phyloP scores from a whole-genome alignment of 2,888 invertebrate species.

The Drosophila histrio region DNA sequence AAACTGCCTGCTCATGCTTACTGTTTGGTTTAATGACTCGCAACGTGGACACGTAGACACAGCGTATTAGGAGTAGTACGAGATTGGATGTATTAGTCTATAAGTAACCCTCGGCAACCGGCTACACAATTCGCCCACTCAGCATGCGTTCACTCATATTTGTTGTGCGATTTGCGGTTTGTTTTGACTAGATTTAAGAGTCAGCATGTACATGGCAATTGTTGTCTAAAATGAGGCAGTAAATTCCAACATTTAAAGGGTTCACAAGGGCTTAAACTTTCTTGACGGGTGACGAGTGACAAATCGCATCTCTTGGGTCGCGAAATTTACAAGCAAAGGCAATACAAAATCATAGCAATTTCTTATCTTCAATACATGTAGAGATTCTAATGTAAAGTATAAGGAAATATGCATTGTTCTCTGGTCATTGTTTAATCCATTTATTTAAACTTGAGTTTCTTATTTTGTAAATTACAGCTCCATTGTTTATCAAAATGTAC shows the following conservation, averaged over 20 bases:
- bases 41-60: not conserved
- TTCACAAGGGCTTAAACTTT: not conserved
- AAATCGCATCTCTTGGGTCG: not conserved
- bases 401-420: not conserved
- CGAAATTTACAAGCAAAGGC: not conserved
- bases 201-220: not conserved
- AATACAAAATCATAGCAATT: not conserved
- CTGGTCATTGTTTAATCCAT: too few species aligned
- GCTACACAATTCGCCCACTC: conserved; percentile 3
- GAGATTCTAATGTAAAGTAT: not conserved
- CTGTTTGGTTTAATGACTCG: conserved; percentile 24
- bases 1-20: conserved; percentile 57
- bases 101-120: conserved; percentile 1
- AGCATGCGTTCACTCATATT: not conserved
- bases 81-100: not conserved
- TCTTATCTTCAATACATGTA: not conserved
- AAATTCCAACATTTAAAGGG: not conserved
- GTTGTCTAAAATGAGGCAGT: not conserved
- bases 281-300: too few species aligned
- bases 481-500: not conserved
- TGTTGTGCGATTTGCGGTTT: not conserved
- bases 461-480: too few species aligned
- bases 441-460: too few species aligned
- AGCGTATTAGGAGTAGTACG: not conserved
- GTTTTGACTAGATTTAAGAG: conserved; percentile 1